These are phyloP conservation scores for Melitaea athalia DNA, from an alignment of 2,888 invertebrate species.

Conservation along the genomic window DNA sequence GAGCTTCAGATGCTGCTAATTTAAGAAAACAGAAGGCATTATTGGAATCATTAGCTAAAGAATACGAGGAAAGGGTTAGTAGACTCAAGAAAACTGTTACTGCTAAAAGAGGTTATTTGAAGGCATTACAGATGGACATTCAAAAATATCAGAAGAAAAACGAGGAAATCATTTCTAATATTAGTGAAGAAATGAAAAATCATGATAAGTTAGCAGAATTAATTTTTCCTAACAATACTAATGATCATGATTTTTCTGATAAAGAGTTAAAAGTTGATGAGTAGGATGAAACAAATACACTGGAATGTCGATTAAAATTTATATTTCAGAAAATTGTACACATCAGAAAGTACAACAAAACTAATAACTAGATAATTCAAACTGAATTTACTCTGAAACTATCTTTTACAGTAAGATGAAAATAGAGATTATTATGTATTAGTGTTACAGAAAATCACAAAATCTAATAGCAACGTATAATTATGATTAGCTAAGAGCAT, in stretches of 20 bases:
- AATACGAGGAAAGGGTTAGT: constrained; percentile 67
- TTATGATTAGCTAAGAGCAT: constrained; percentile 53
- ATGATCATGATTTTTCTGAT: constrained; percentile 59
- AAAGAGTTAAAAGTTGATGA: constrained; percentile 56
- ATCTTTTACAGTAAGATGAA: constrained; percentile 68
- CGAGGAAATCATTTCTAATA: constrained; percentile 61
- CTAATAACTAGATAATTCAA: constrained; percentile 60
- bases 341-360: constrained; percentile 78
- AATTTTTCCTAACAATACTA: constrained; percentile 46
- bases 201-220: constrained; percentile 54
- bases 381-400: constrained; percentile 64
- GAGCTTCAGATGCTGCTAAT: constrained; percentile 64
- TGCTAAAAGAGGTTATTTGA: constrained; percentile 71
- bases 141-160: constrained; percentile 74
- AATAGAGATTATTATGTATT: constrained; percentile 64
- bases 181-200: constrained; percentile 61
- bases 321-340: constrained; percentile 82
- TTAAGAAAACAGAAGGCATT: constrained; percentile 66
- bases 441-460: constrained; percentile 59
- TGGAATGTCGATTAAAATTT: constrained; percentile 73
- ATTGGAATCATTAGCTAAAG: constrained; percentile 65
- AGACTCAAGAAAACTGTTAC: constrained; percentile 63
- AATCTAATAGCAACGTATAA: constrained; percentile 54
- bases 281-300: constrained; percentile 54
- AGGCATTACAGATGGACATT: constrained; percentile 71